A percentile compares a stretch with the other conserved stretches of the same genome.
Evolutionary conservation across 2,888 invertebrate genomes (phyloP).

Genomic region (Tipula helvola): DNA sequence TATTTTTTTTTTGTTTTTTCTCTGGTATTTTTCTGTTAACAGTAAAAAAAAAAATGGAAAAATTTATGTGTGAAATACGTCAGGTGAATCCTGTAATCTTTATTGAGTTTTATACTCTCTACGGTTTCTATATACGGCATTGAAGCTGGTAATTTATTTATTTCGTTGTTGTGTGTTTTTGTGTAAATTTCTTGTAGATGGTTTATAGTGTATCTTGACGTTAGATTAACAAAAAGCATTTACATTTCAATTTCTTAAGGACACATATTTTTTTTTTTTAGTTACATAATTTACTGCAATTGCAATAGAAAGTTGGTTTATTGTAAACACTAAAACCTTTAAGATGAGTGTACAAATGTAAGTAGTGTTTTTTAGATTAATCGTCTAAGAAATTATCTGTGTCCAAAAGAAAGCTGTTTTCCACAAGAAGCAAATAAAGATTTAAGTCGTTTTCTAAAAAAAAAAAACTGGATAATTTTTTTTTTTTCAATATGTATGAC

Average conservation of each 20-base stretch:
- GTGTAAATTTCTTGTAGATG: neutral
- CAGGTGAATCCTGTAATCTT: conserved; percentile 4
- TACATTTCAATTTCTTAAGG: neutral
- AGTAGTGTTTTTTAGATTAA: neutral
- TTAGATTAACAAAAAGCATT: neutral
- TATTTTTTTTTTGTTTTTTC: neutral
- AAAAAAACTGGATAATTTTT: too few relatives aligned
- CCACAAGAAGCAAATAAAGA: too few relatives aligned
- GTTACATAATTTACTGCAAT: neutral
- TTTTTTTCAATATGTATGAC: too few relatives aligned
- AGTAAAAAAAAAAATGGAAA: neutral
- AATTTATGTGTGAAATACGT: conserved; percentile 4
- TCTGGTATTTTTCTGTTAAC: neutral
- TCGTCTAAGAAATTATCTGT: neutral
- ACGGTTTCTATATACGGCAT: neutral
- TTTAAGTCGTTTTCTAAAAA: too few relatives aligned
- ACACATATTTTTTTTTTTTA: neutral
- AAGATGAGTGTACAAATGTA: neutral
- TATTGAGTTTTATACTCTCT: neutral
- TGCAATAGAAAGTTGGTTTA: neutral
- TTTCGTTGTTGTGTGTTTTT: neutral
- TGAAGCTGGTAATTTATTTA: neutral
- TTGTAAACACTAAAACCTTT: neutral
- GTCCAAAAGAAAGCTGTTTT: too few relatives aligned
- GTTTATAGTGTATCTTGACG: neutral